Evolutionary conservation across 2,797 vertebrate species (phyloP).

Genomic region (Graptemys geographica): DNA sequence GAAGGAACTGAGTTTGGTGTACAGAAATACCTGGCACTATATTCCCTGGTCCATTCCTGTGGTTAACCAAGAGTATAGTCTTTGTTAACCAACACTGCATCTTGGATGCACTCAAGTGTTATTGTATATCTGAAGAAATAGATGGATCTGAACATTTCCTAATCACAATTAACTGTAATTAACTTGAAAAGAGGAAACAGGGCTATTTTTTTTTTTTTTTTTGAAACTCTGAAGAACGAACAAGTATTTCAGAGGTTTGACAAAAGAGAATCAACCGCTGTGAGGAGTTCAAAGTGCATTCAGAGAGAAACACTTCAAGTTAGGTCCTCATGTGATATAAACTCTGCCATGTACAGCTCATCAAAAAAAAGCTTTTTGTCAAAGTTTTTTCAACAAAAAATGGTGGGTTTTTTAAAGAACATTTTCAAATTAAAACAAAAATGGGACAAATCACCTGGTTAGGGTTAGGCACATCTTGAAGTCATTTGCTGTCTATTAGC

Average conservation of each 20-base stretch:
- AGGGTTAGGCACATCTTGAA: not conserved
- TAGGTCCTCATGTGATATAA: not conserved
- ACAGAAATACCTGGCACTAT: not conserved
- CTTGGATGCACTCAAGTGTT: not conserved
- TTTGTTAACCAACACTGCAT: not conserved
- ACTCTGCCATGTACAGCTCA: not conserved
- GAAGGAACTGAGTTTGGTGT: not conserved
- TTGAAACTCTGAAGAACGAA: not conserved
- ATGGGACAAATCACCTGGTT: not conserved
- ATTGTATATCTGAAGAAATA: conserved; percentile 39
- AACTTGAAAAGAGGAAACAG: conserved; percentile 26
- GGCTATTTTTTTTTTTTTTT: not conserved
- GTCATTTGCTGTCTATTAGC: too few relatives aligned
- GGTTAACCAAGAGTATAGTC: not conserved
- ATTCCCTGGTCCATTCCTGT: not conserved
- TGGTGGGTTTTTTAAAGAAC: not conserved
- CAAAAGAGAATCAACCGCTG: not conserved
- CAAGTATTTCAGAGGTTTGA: not conserved
- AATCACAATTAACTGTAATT: conserved; percentile 57
- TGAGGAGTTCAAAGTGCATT: not conserved
- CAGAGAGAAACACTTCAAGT: too few relatives aligned
- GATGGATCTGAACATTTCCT: conserved; percentile 55
- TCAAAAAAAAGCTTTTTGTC: not conserved
- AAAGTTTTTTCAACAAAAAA: not conserved
- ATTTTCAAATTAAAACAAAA: not conserved